Evolutionary conservation across 2,888 invertebrate genomes (phyloP), one percentile per base, ranked within the genome.

Genomic region (Odontothrips loti): DNA sequence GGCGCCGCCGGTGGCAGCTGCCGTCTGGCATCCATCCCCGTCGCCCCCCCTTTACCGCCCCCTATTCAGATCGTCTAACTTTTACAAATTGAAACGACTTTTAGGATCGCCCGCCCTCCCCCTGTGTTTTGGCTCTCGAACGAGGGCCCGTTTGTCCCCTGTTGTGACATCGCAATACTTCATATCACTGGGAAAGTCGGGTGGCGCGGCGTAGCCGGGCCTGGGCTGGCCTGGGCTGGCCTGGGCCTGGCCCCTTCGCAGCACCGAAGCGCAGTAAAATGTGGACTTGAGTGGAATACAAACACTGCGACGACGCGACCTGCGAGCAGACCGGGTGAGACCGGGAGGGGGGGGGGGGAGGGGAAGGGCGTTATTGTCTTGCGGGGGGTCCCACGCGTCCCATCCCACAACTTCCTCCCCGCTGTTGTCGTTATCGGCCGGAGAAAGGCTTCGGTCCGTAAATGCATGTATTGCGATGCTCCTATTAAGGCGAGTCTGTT

Each of bases 241-340:
- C 34, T 2, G 34, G 34, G 3, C 34, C 3, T 6, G 34, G 34
- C 34, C 34, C 34, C 34, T 43, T 43, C 34, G 34, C 34, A 43
- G 34, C 34, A 43, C 23, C 68, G 23, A 23, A 11, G 68, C 68
- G 68, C 27, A 75, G 68, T 75, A 75, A 75, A 75, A 75, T 23
- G 68, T 27, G 23, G 27, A 75, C 68, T 75, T 75, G 68, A 75
- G 68, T 75, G 68, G 68, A 75, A 75, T 75, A 75, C 68, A 75
- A 75, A 75, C 27, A 75, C 68, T 23, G 23, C 68, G 9, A 27
- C 68, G 68, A 23, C 11, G 68, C 15, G 20, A 17, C 34, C 27
- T 23, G n/a, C 23, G 23, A 23, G 68, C 23, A 27, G 68, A 27
- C 27, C 8, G 23, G 27, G 68, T 10, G 68, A 12, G 9, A 27